Conservation (phyloP, 92 coral and sea anemone genomes). For the Phenganax subtilis region DNA sequence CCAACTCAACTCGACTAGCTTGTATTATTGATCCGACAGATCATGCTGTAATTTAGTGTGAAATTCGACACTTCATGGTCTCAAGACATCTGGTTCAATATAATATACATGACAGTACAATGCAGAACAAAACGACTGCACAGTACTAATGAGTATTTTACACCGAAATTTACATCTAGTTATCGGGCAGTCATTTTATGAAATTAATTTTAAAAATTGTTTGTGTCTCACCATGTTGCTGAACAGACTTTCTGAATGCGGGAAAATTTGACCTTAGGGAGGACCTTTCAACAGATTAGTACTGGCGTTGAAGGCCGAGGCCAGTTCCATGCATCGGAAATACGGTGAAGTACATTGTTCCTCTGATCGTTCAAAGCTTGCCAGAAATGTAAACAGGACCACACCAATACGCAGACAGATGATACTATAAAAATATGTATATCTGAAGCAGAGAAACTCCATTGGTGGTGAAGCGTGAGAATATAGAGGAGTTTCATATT, state of each 20-base stretch:
- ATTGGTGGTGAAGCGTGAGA: too few relatives aligned
- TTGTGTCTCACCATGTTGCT: background rate
- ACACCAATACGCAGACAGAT: background rate
- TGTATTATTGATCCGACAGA: background rate
- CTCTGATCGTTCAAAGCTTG: background rate
- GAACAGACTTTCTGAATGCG: background rate
- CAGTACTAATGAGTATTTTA: background rate
- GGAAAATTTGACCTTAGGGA: conserved; percentile 1
- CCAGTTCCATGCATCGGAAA: background rate
- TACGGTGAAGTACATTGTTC: background rate
- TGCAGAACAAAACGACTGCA: background rate
- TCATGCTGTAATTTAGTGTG: background rate
- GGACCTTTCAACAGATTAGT: conserved; percentile 6
- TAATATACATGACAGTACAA: conserved; percentile 15
- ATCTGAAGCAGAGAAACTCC: too few relatives aligned
- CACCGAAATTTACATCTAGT: background rate
- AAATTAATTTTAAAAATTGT: background rate
- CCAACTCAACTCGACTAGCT: conserved; percentile 28
- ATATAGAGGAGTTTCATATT: too few relatives aligned
- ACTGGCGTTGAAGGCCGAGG: background rate
- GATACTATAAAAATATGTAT: too few relatives aligned
- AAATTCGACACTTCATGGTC: conserved; percentile 26
- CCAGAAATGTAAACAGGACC: conserved; percentile 9
- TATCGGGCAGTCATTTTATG: background rate
- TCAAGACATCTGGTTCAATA: conserved; percentile 23